A percentile compares a stretch with the other conserved stretches of the same genome.
phyloP scores from a whole-genome alignment of 1,140 invertebrate species.

The Andricus grossulariae region DNA sequence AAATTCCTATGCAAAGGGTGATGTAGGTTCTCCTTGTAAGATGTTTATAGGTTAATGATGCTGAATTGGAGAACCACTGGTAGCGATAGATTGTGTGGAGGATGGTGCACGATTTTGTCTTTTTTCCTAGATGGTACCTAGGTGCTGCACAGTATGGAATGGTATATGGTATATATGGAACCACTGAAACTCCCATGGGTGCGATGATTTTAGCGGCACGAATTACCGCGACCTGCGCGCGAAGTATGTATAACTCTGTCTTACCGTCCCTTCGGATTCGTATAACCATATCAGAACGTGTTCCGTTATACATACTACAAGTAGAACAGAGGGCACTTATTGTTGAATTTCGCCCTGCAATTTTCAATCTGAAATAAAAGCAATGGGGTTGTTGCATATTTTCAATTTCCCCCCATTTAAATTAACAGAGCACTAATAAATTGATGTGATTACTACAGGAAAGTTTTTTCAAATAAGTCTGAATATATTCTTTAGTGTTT shows the following conservation, averaged over 20 bases:
- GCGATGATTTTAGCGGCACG: constrained; percentile 14
- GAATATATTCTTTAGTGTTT: no score
- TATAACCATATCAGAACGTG: constrained; percentile 12
- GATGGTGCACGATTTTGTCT: no score
- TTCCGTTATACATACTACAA: neutral
- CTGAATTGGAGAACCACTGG: no score
- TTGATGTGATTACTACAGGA: neutral
- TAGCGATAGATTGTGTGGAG: no score
- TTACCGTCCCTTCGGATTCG: constrained; percentile 24
- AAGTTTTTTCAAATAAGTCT: neutral
- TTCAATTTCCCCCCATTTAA: no score
- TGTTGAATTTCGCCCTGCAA: neutral
- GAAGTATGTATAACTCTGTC: constrained; percentile 24
- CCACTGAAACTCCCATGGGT: neutral
- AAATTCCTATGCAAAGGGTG: no score
- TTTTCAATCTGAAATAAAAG: neutral
- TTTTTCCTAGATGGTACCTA: neutral
- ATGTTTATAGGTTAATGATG: no score
- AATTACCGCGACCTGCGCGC: constrained; percentile 21
- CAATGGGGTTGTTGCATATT: no score
- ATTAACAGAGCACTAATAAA: no score
- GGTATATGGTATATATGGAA: neutral
- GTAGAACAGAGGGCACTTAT: neutral
- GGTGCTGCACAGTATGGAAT: neutral
- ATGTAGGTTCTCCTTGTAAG: no score